Conservation (phyloP, 2,113 vertebrate species). For the Chionomys nivalis region DNA sequence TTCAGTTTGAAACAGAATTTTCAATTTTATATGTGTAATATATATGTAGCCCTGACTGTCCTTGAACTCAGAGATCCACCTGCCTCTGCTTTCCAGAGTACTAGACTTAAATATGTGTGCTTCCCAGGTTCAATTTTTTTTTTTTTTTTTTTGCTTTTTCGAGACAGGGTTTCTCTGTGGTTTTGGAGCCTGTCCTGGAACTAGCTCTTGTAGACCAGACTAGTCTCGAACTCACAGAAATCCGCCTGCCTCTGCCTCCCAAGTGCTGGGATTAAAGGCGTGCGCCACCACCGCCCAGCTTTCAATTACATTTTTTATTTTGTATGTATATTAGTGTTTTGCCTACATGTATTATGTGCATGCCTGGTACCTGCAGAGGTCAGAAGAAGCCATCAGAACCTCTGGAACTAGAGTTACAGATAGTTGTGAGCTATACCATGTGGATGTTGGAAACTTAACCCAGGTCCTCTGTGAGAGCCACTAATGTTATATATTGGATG, state of each 20-base stretch:
- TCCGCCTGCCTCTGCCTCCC: too few relatives aligned
- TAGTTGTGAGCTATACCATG: not conserved
- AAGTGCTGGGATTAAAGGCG: too few relatives aligned
- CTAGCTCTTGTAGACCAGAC: too few relatives aligned
- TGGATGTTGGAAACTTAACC: not conserved
- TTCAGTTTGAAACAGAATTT: conserved; percentile 56
- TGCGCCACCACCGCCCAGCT: too few relatives aligned
- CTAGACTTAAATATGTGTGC: not conserved
- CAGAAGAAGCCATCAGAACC: not conserved
- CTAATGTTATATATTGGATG: not conserved
- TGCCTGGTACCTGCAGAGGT: not conserved
- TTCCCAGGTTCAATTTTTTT: not conserved
- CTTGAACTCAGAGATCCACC: not conserved
- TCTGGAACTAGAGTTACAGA: not conserved
- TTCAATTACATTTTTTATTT: not conserved
- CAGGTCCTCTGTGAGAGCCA: not conserved
- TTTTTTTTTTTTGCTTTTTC: too few relatives aligned
- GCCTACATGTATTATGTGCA: not conserved
- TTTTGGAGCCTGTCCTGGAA: too few relatives aligned
- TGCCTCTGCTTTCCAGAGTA: not conserved
- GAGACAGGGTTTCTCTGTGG: too few relatives aligned
- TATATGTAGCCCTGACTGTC: not conserved
- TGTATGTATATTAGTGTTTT: not conserved
- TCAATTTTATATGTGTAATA: not conserved
- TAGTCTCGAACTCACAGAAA: too few relatives aligned